Evolutionary conservation across 2,888 invertebrate genomes (phyloP).

Genomic region (Branchellion lobata): DNA sequence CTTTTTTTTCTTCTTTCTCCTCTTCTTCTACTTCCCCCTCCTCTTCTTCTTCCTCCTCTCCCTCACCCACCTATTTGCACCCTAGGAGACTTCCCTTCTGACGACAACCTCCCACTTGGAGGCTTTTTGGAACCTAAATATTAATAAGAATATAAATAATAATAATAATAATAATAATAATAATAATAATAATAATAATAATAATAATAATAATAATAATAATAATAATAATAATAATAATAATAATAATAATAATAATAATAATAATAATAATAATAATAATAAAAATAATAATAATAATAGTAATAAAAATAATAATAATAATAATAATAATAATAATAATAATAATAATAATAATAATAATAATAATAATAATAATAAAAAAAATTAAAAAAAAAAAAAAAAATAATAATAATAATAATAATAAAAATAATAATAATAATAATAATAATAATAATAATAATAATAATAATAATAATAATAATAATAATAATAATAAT

Average conservation of each 20-base stretch:
- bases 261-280: background rate
- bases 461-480: background rate
- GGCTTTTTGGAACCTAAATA: background rate
- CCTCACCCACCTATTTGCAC: too few relatives aligned
- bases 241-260: background rate
- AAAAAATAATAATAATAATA: background rate
- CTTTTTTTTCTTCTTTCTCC: too few relatives aligned
- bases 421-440: background rate
- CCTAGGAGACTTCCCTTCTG: too few relatives aligned
- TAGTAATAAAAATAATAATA: background rate
- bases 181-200: background rate
- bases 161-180: background rate
- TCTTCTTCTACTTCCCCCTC: too few relatives aligned
- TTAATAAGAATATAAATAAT: background rate
- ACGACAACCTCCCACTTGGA: constrained; percentile 2
- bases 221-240: background rate
- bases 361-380: background rate
- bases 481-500: background rate
- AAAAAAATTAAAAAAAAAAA: too few relatives aligned
- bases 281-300: background rate
- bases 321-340: background rate
- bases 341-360: background rate
- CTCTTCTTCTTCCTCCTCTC: too few relatives aligned
- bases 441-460: background rate
- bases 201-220: background rate